phyloP scores from a whole-genome alignment of 2,797 vertebrate genomes.

The Allobates femoralis region DNA sequence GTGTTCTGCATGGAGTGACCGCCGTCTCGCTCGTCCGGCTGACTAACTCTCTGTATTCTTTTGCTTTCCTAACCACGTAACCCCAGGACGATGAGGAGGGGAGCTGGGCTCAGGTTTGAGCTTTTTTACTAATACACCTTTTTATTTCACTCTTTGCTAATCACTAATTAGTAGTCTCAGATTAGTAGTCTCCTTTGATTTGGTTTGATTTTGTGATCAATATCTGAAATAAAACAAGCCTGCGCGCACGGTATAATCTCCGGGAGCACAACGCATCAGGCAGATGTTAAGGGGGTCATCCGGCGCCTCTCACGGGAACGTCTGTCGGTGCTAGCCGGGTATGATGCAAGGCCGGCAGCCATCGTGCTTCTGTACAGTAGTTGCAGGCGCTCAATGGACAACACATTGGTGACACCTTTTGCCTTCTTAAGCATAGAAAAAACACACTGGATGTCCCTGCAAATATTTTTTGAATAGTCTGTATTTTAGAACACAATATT shows the following conservation, averaged over 20 bases:
- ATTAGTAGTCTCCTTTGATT: background rate
- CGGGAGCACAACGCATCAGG: too few relatives aligned
- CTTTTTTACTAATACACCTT: slow-evolving; percentile 68
- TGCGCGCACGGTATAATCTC: background rate
- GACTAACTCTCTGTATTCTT: slow-evolving; percentile 84
- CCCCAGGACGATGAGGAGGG: slow-evolving; percentile 98
- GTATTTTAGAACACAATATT: too few relatives aligned
- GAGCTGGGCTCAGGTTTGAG: slow-evolving; percentile 99
- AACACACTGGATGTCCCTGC: too few relatives aligned
- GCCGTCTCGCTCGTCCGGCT: slow-evolving; percentile 66
- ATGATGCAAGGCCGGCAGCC: too few relatives aligned
- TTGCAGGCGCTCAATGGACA: too few relatives aligned
- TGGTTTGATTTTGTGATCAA: background rate
- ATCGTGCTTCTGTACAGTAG: too few relatives aligned
- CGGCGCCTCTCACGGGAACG: too few relatives aligned
- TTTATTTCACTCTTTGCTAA: slow-evolving; percentile 17
- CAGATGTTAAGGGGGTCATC: too few relatives aligned
- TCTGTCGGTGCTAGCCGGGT: too few relatives aligned
- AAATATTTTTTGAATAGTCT: too few relatives aligned
- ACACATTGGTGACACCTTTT: too few relatives aligned
- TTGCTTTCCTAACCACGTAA: slow-evolving; percentile 91
- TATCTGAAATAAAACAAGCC: background rate
- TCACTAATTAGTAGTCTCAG: background rate
- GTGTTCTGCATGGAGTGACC: slow-evolving; percentile 53
- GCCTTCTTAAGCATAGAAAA: too few relatives aligned